phyloP scores from a whole-genome alignment of 2,888 invertebrate species.

The Coleophora flavipennella region DNA sequence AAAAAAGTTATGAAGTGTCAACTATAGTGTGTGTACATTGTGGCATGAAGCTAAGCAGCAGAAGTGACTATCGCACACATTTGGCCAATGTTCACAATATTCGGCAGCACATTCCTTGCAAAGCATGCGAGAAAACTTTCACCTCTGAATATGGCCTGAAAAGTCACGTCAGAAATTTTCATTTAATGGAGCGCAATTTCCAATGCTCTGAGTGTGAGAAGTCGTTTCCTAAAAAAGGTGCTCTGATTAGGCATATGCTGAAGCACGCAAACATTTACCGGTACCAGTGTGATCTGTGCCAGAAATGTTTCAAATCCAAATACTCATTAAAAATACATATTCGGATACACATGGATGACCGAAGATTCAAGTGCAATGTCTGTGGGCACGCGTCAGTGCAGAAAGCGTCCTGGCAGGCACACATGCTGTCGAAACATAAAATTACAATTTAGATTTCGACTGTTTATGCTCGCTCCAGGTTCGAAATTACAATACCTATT shows the following conservation, averaged over 20 bases:
- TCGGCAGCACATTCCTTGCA: slow-evolving; percentile 15
- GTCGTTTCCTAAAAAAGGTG: slow-evolving; percentile 26
- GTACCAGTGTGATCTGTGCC: slow-evolving; percentile 41
- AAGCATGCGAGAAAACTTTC: slow-evolving; percentile 30
- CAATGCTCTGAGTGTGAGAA: slow-evolving; percentile 17
- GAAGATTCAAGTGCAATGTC: slow-evolving; percentile 8
- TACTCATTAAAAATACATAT: slow-evolving; percentile 28
- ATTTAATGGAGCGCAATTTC: slow-evolving; percentile 31
- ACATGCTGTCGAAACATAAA: background rate
- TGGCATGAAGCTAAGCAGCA: background rate
- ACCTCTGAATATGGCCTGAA: slow-evolving; percentile 17
- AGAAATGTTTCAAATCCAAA: slow-evolving; percentile 29
- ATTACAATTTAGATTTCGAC: background rate
- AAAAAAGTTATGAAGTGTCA: slow-evolving; percentile 1
- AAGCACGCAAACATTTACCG: slow-evolving; percentile 40
- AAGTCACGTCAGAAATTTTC: slow-evolving; percentile 29
- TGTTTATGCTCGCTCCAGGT: too few relatives aligned
- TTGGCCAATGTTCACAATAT: background rate
- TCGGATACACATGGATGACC: slow-evolving; percentile 30
- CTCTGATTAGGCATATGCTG: slow-evolving; percentile 43
- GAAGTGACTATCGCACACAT: background rate
- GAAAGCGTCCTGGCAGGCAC: slow-evolving; percentile 1
- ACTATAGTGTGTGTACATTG: background rate
- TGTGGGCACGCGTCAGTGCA: slow-evolving; percentile 2
- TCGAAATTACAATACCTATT: too few relatives aligned